Base-by-base conservation (phyloP, 2,797 vertebrate genomes). In the Melanogrammus aeglefinus region DNA sequence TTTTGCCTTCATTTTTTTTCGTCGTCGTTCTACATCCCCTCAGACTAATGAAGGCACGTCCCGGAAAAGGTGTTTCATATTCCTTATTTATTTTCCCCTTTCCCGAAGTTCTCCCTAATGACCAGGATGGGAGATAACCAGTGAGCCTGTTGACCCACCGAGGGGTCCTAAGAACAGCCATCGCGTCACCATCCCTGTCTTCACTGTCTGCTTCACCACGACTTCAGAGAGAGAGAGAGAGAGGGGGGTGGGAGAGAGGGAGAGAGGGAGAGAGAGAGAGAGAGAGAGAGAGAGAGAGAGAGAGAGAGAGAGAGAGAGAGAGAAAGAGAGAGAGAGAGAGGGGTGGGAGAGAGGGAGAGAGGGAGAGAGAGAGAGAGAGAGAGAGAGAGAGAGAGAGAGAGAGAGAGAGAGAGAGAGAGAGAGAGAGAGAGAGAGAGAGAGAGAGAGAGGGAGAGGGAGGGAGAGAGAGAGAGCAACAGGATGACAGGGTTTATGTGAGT, bases 221-320 rank as follows among this genome's bases (percentile, higher is more conserved):
- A 91, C 85, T 89, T 66, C 57, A 66, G 57, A 66, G 57, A 89
- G 87, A 89, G 82, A 89, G 87, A 87, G 83, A 89, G 87, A 88
- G 83, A 89, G 86, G 88, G 84, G 78, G 86, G 86, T 79, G 77
- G 38, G 10, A 7, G 85, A 87, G 83, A 90, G 90, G 84, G 87
- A 76, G 88, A 86, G 81, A 81, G 87, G 80, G 78, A 91, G 89
- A 93, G 91, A 91, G 92, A 91, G 91, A 91, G 88, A 90, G 51
- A n/a, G 74, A 16, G 83, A 89, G 87, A 89, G 83, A 89, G 87
- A 88, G 83, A 89, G 86, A 88, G 74, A n/a, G 51, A 10, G 83
- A 88, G 87, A 88, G 83, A 89, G 86, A 89, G 83, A 88, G 87
- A 88, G 85, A 77, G 84, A 87, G 79, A 78, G 86, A 86, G 88